Evolutionary conservation across 2,888 invertebrate genomes (phyloP), one percentile per base, ranked within the genome.

Genomic region (Apamea epomidion): DNA sequence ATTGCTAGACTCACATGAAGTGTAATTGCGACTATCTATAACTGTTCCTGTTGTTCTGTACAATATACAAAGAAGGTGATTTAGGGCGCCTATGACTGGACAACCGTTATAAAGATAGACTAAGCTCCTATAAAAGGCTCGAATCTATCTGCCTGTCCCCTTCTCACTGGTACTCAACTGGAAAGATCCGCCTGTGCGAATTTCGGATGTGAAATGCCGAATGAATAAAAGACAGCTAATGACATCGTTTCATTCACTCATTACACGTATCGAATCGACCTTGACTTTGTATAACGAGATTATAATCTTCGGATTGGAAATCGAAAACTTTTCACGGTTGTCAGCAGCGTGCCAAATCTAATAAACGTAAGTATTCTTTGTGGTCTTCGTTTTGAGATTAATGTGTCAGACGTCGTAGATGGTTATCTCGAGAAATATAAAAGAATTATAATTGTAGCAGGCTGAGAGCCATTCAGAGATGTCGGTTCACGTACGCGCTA

Each of bases 311-410:
- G 89, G 91, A 93, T 93, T 93, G 91, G 88, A 93, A 93, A 95
- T 93, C 92, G 91, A 92, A 93, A 93, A 93, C 78, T 91, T 94
- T 94, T 92, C 91, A 94, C 93, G 93, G 91, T 89, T 92, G 92
- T 92, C 93, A 89, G 88, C 89, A 90, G 88, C 92, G 93, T 93
- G 91, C 91, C 91, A 90, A 93, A 95, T 94, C 90, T 91, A 92
- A 94, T 94, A 94, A 95, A 93, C 90, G 92, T 91, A 90, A 93
- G 91, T 92, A 85, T 88, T 85, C 91, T 91, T 89, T 91, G 89
- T 91, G 89, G 86, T 91, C 86, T 85, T 83, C 92, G 91, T 93
- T 93, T 93, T 92, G 91, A 93, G 94, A 94, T 94, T 92, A 93
- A 92, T 93, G 92, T 94, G 94, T 93, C 92, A 92, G 87, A 86